A percentile compares a stretch with the other conserved stretches of the same genome.
phyloP scores from a whole-genome alignment of 2,113 vertebrate species.

The Callocephalon fimbriatum region DNA sequence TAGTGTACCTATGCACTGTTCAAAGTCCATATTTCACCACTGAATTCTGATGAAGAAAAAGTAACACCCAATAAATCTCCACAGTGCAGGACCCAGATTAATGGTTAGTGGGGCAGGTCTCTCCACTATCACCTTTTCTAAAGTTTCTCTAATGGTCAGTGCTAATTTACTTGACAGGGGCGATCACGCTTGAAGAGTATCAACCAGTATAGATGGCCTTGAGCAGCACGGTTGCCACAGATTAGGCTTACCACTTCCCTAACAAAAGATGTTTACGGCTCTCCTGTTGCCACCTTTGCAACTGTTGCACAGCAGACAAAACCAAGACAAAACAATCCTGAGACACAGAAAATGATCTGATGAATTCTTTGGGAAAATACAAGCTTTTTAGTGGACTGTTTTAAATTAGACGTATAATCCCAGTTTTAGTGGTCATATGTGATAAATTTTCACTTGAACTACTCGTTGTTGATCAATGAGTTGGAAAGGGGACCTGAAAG shows the following conservation, averaged over 20 bases:
- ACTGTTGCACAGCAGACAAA: neutral
- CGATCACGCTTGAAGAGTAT: neutral
- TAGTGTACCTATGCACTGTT: too few species aligned
- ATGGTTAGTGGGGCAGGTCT: neutral
- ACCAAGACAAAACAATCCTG: neutral
- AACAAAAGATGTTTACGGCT: neutral
- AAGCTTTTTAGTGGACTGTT: neutral
- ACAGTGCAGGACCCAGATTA: neutral
- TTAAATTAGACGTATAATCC: neutral
- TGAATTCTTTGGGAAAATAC: neutral
- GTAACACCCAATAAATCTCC: neutral
- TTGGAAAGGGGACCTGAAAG: neutral
- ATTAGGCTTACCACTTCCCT: neutral
- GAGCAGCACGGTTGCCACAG: neutral
- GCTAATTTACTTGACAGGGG: neutral
- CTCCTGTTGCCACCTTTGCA: neutral
- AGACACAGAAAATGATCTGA: neutral
- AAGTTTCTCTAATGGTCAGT: neutral
- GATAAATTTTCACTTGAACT: neutral
- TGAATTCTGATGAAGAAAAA: neutral
- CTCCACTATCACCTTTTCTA: neutral
- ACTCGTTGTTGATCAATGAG: neutral
- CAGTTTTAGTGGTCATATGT: fast-evolving
- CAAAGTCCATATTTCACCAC: neutral
- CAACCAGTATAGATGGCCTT: neutral